phyloP scores from a whole-genome alignment of 2,888 invertebrate genomes.

The Trisateles emortualis region DNA sequence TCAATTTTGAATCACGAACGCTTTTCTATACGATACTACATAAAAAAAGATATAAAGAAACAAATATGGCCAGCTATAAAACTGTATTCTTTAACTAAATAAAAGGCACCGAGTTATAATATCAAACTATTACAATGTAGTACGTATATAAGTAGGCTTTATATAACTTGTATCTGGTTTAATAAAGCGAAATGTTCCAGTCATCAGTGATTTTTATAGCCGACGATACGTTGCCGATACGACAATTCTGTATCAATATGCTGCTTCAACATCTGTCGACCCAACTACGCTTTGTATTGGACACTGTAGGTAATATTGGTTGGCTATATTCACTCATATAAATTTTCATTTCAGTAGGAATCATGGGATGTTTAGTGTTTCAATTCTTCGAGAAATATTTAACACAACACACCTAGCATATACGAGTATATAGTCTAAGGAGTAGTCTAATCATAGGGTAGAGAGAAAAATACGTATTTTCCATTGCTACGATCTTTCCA shows the following conservation, averaged over 20 bases:
- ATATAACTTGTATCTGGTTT: slow-evolving; percentile 36
- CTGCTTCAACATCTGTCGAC: too few species aligned
- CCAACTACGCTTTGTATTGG: too few species aligned
- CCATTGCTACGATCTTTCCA: too few species aligned
- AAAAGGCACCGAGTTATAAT: slow-evolving; percentile 39
- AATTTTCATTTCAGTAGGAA: too few species aligned
- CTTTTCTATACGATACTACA: slow-evolving; percentile 33
- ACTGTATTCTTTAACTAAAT: slow-evolving; percentile 11
- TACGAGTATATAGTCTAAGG: too few species aligned
- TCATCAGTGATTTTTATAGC: slow-evolving; percentile 12
- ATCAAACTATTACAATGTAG: slow-evolving; percentile 39
- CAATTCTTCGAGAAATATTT: too few species aligned
- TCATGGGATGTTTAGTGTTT: too few species aligned
- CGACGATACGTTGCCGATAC: slow-evolving; percentile 5
- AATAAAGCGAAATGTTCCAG: slow-evolving; percentile 19
- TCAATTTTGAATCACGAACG: slow-evolving; percentile 27
- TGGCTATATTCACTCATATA: too few species aligned
- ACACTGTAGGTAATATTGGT: too few species aligned
- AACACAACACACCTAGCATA: too few species aligned
- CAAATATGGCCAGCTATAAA: slow-evolving; percentile 29
- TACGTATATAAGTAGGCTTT: slow-evolving; percentile 26
- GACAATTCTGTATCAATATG: background rate
- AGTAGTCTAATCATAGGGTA: too few species aligned
- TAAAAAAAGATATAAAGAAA: slow-evolving; percentile 20
- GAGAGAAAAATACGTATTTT: too few species aligned